Conservation (phyloP, 2,888 invertebrate species). For the Parapristionchus giblindavisi region DNA sequence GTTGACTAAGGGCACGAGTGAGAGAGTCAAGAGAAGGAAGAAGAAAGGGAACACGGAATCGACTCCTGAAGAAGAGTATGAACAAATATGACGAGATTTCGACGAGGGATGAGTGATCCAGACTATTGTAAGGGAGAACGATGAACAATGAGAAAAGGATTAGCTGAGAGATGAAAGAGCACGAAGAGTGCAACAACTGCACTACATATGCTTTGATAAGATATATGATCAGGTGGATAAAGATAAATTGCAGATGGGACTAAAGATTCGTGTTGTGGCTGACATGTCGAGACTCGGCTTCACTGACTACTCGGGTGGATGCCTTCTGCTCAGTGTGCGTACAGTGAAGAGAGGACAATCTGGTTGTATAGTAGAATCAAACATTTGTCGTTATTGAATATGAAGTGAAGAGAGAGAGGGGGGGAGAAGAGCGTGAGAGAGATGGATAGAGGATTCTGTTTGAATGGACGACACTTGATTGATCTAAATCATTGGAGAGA, state of each 20-base stretch:
- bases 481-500: no score
- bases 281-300: constrained; percentile 27
- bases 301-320: constrained; percentile 34
- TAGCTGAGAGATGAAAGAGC: constrained; percentile 3
- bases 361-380: neutral
- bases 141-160: constrained; percentile 9
- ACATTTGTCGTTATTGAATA: neutral
- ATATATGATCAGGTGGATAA: neutral
- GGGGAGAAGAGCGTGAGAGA: neutral
- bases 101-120: neutral
- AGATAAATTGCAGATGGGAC: neutral
- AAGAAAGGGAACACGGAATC: constrained; percentile 14
- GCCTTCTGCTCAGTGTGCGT: constrained; percentile 16
- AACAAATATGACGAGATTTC: neutral
- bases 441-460: neutral
- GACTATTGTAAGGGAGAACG: neutral
- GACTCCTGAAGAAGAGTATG: neutral
- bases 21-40: constrained; percentile 11
- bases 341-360: neutral
- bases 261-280: neutral
- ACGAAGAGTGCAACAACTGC: neutral
- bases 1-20: constrained; percentile 4
- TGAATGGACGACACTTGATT: no score
- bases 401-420: constrained; percentile 4
- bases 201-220: neutral